Base-by-base conservation (phyloP, 35 echinoderm and acorn worm species). In the Heliocidaris erythrogramma region DNA sequence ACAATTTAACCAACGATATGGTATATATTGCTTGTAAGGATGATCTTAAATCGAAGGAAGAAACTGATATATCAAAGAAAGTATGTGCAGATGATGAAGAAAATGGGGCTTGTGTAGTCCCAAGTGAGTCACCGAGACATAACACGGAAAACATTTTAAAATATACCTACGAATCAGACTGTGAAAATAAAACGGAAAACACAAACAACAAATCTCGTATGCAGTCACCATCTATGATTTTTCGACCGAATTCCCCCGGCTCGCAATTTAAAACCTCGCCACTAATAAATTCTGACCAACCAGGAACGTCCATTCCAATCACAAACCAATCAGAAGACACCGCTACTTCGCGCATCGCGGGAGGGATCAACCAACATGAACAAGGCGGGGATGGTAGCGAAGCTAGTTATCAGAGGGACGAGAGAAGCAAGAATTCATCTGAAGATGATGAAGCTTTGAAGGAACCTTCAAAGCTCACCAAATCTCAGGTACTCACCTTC, bases 371-470 rank as follows among this genome's bases (percentile, higher is more conserved):
- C 65, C 65, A 78, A n/a, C 21, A 4, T 78, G 65, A 78, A 5
- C 65, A 78, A 7, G 27, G 27, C 17, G 65, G 65, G 65, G 21
- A 78, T n/a, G 65, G 65, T n/a, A 78, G 65, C 27, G 17, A 78
- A 17, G 14, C 30, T 16, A 89, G 87, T 89, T 89, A 89, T 48
- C 87, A 89, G 87, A 47, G 87, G 47, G 87, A 89, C 24, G 87
- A 89, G 13, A 48, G 87, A 32, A 32, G 47, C 13, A 89, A 92
- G 49, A 59, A 24, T 21, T 9, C 49, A 50, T 50, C 47, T 30
- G 91, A 92, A 92, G 47, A 30, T 16, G 31, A 32, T 12, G 48
- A 49, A 21, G 85, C 21, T 42, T 32, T 5, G 87, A 32, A 89
- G 87, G 87, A 89, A 18, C 5, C 31, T 42, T 11, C 87, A 32